Evolutionary conservation across 2,797 vertebrate genomes (phyloP), one percentile per base, ranked within the genome.

Genomic region (Cyprinodon diabolis): DNA sequence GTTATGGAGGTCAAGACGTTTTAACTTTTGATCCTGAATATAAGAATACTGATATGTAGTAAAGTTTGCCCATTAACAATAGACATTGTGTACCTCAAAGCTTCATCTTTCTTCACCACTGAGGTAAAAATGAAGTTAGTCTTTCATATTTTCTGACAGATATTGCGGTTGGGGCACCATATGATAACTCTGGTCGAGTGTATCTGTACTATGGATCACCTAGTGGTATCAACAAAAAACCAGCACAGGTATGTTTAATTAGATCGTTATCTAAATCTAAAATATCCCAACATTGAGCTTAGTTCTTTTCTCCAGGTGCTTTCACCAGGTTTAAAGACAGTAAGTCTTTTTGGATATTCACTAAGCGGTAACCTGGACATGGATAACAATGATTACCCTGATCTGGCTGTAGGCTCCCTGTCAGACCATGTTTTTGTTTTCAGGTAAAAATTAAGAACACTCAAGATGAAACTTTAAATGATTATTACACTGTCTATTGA

Each of bases 291-390:
- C 4, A 2, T 52, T 1, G 71, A 62, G 43, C 1, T 25, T 3
- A 60, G 0, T 52, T 52, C 19, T 30, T 6, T 35, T 55, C 4
- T 43, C 82, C 83, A 98, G 97, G 86, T 96, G 72, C 94, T 98
- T 7, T 90, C 96, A 69, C 92, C 96, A 1, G 85, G 76, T 68
- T 83, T 91, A 45, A 84, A 85, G 52, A 69, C 72, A 47, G 84
- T 93, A 0, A 81, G 21, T 62, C 93, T 92, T 66, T 98, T 98
- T 91, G 97, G 97, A 80, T 98, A 97, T 89, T 98, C 97, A 77
- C 87, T 98, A 86, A 95, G 96, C 73, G 97, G 96, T 77, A 96
- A 97, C 86, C 94, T 98, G 96, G 97, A 98, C 74, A 90, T 98
- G 74, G 97, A 98, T 80, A 89, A 89, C 84, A 98, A 98, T 87